A percentile compares a stretch with the other conserved stretches of the same genome.
Conservation (phyloP, 2,797 vertebrate species). For the Coreius guichenoti region DNA sequence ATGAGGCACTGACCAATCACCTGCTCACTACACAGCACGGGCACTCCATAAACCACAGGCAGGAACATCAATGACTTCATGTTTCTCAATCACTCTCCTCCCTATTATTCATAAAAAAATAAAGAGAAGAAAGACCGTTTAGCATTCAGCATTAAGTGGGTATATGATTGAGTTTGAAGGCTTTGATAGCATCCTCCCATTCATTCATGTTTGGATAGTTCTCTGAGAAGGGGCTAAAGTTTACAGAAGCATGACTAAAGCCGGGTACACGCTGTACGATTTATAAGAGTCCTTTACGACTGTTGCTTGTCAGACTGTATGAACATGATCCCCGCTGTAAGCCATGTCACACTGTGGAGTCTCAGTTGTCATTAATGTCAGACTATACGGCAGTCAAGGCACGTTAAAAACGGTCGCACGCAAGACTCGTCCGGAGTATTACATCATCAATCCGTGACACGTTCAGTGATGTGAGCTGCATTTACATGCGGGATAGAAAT, state of each 20-base stretch:
- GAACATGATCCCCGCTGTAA: not conserved
- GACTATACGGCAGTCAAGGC: not conserved
- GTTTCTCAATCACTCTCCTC: constrained; percentile 72
- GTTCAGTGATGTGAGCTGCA: not conserved
- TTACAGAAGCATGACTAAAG: constrained; percentile 49
- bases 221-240: constrained; percentile 46
- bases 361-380: not conserved
- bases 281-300: not conserved
- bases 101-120: constrained; percentile 69
- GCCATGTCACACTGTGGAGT: not conserved
- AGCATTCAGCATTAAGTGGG: constrained; percentile 15
- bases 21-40: constrained; percentile 22
- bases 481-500: not conserved
- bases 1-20: constrained; percentile 40
- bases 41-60: constrained; percentile 59
- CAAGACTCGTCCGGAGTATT: not conserved
- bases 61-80: constrained; percentile 78
- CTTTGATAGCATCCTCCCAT: constrained; percentile 48
- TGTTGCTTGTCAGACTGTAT: not conserved
- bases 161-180: constrained; percentile 32
- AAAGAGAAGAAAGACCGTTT: not conserved
- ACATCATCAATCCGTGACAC: not conserved
- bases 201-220: constrained; percentile 42
- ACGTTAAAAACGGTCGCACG: not conserved
- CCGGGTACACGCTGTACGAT: not conserved